phyloP scores from a whole-genome alignment of 2,797 vertebrate species.

The Discoglossus pictus region DNA sequence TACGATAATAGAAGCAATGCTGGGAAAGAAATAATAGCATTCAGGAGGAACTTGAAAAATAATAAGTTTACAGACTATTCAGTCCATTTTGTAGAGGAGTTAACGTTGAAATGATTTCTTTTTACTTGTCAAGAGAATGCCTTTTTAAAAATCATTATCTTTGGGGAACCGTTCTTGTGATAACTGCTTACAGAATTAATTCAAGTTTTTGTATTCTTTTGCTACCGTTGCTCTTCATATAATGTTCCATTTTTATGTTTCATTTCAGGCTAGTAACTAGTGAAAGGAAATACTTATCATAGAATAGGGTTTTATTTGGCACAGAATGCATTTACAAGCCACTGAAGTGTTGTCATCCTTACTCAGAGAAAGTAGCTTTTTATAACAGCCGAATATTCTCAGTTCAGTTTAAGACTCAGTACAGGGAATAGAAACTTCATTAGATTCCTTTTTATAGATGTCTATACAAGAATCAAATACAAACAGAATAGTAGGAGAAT shows the following conservation, averaged over 20 bases:
- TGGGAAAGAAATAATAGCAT: not conserved
- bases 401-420: not conserved
- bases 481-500: too few relatives aligned
- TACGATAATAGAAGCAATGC: too few relatives aligned
- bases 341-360: constrained; percentile 24
- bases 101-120: constrained; percentile 19
- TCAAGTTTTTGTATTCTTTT: constrained; percentile 45
- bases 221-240: constrained; percentile 16
- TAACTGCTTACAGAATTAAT: constrained; percentile 33
- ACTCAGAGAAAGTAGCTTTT: constrained; percentile 18
- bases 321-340: constrained; percentile 37
- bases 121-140: constrained; percentile 21
- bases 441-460: constrained; percentile 9
- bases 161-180: constrained; percentile 30
- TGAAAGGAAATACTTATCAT: constrained; percentile 44
- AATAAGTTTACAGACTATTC: constrained; percentile 5
- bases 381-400: constrained; percentile 16
- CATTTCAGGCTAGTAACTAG: constrained; percentile 26
- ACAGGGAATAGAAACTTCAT: constrained; percentile 6
- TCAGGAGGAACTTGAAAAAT: not conserved
- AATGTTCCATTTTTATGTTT: constrained; percentile 35
- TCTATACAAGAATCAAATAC: too few relatives aligned
- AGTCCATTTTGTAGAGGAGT: constrained; percentile 13
- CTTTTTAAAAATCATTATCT: constrained; percentile 38
- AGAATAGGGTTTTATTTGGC: constrained; percentile 39